Percentiles rank a stretch among this genome's conserved stretches.
phyloP scores from a whole-genome alignment of 2,113 vertebrate genomes.

The Plotosus lineatus region DNA sequence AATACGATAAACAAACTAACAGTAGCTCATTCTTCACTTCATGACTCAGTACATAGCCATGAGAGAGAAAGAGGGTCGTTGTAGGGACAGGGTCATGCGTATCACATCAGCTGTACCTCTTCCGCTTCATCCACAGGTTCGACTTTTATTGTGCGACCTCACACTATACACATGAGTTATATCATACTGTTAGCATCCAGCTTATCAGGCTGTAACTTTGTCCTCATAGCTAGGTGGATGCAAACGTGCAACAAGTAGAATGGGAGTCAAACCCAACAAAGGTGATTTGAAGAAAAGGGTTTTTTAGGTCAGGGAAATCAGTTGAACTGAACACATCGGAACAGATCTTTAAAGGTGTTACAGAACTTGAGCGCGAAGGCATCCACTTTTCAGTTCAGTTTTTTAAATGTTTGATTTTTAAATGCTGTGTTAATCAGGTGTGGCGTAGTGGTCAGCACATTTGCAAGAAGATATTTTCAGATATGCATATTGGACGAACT shows the following conservation, averaged over 20 bases:
- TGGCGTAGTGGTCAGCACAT: no score
- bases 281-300: background rate
- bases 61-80: background rate
- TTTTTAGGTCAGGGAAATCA: background rate
- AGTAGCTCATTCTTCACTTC: background rate
- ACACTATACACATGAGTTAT: background rate
- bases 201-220: background rate
- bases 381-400: no score
- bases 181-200: background rate
- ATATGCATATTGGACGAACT: no score
- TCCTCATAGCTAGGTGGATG: background rate
- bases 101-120: background rate
- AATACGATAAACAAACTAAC: background rate
- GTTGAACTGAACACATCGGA: no score
- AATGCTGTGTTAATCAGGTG: no score
- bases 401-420: no score
- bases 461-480: no score
- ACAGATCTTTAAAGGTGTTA: no score
- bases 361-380: no score
- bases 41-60: background rate
- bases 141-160: background rate
- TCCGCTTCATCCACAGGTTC: background rate
- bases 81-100: background rate
- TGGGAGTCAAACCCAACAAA: background rate
- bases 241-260: background rate